Evolutionary conservation across 2,888 invertebrate species (phyloP).

Genomic region (Lingula anatina): DNA sequence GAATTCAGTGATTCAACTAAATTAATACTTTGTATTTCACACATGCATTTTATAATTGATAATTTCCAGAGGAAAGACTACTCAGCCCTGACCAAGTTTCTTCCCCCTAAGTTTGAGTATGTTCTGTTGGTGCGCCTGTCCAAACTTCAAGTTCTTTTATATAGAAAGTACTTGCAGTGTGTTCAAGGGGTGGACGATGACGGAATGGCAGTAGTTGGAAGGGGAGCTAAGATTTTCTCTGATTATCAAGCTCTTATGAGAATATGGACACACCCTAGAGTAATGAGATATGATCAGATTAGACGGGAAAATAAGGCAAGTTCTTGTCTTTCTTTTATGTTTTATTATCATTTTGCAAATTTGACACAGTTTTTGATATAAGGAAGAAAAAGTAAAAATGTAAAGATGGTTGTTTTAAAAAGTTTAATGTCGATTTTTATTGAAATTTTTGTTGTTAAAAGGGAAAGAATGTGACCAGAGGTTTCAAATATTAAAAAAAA

Average conservation of each 20-base stretch:
- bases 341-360: too few relatives aligned
- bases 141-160: slow-evolving; percentile 76
- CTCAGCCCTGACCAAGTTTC: slow-evolving; percentile 82
- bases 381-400: too few relatives aligned
- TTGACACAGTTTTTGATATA: too few relatives aligned
- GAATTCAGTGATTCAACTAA: too few relatives aligned
- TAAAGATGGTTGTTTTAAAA: too few relatives aligned
- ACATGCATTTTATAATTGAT: neutral
- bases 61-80: slow-evolving; percentile 69
- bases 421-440: too few relatives aligned
- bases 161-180: slow-evolving; percentile 69
- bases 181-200: slow-evolving; percentile 17
- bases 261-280: slow-evolving; percentile 60
- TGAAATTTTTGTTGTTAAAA: too few relatives aligned
- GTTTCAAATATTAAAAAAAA: too few relatives aligned
- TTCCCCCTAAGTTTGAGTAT: slow-evolving; percentile 95
- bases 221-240: slow-evolving; percentile 55
- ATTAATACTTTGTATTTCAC: too few relatives aligned
- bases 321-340: too few relatives aligned
- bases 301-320: slow-evolving; percentile 45
- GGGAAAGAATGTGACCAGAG: too few relatives aligned
- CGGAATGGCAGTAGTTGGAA: slow-evolving; percentile 13
- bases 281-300: slow-evolving; percentile 54
- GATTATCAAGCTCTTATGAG: slow-evolving; percentile 59
- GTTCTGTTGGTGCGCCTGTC: slow-evolving; percentile 82